Conservation (phyloP, 2,797 vertebrate genomes). For the Chrysocyon brachyurus region DNA sequence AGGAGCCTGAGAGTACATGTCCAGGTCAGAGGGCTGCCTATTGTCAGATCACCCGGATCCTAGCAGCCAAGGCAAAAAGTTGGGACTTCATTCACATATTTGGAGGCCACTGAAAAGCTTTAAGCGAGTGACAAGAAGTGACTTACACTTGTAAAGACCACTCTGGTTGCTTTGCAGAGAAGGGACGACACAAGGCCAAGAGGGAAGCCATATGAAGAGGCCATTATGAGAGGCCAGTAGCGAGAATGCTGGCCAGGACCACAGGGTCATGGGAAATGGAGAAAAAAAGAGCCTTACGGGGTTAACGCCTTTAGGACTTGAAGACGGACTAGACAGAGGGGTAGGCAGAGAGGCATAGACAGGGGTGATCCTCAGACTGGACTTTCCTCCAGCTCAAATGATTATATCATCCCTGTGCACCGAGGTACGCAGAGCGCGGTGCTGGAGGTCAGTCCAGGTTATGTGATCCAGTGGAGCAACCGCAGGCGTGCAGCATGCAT, state of each 20-base stretch:
- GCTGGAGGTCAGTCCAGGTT: no score
- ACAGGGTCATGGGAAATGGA: neutral
- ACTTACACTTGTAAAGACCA: neutral
- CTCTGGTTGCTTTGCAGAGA: neutral
- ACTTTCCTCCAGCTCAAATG: neutral
- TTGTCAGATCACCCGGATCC: neutral
- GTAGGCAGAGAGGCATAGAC: neutral
- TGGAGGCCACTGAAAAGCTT: neutral
- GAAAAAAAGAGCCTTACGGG: neutral
- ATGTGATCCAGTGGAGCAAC: no score
- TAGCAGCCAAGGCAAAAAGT: neutral
- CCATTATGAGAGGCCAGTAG: neutral
- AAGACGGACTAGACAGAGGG: neutral
- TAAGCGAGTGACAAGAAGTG: neutral
- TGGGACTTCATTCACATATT: neutral
- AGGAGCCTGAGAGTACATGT: neutral
- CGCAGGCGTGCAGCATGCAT: no score
- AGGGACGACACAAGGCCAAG: neutral
- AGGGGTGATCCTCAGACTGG: neutral
- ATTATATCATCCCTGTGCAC: neutral
- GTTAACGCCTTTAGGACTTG: constrained; percentile 21
- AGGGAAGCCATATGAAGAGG: neutral
- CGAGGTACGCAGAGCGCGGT: no score
- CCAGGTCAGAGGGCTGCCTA: neutral
- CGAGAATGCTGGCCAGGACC: neutral